Base-by-base conservation (phyloP, 2,797 vertebrate genomes). In the Xiphophorus birchmanni region DNA sequence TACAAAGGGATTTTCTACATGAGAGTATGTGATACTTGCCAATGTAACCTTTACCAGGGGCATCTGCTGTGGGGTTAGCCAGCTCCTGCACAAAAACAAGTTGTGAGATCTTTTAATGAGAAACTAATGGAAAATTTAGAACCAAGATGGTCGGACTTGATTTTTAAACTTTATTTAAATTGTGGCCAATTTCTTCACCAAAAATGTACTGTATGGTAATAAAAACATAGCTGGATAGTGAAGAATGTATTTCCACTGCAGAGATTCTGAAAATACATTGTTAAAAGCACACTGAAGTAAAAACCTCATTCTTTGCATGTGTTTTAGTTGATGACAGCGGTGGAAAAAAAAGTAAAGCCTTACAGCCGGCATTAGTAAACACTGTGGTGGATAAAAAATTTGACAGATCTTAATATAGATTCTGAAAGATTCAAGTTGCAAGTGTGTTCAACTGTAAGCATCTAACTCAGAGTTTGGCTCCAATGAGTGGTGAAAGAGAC, bases 31-130 rank as follows among this genome's bases (percentile, higher is more conserved):
- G 42, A 42, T 60, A 74, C 91, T 86, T 75, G 99, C 99, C 97
- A 11, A 99, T 95, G 89, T 97, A 99, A 69, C 98, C 98, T 92
- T 97, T 97, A 85, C 95, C 93, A n/a, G 97, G 96, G 50, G 96
- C 91, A 83, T 99, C 98, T 48, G 87, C 88, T 58, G 96, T 87
- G 0, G 98, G 98, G 83, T 92, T 89, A 58, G 97, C 82, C 92
- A 99, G 95, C 91, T 99, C 98, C 99, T 99, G 60, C 11, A 42
- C 48, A 67, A 1, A 1, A 80, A 5, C 58, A 63, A 35, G 15
- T 15, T 26, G 10, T 67, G 63, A 0, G 47, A 32, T 47, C 18
- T 63, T 65, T 76, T 11, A 45, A 69, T 10, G 15, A 50, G 48
- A 50, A 69, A 48, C 35, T 52, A 21, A 29, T 69, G 10, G 18